Evolutionary conservation across 2,888 invertebrate species (phyloP), one percentile per base, ranked within the genome.

Genomic region (Hypomecis punctinalis): DNA sequence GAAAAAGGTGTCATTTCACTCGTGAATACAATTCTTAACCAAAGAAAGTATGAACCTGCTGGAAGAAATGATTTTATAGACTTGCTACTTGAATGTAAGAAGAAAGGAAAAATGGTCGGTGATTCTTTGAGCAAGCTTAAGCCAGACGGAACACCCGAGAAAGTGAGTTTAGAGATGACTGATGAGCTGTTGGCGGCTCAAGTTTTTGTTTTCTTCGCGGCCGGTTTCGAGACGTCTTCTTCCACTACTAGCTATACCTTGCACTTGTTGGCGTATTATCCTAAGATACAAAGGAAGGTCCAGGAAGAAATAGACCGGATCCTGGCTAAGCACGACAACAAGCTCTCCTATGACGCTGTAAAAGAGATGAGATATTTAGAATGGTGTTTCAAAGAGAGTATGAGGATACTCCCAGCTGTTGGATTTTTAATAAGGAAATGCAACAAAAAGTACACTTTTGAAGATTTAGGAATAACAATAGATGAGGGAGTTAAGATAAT

Each of bases 191-290:
- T 87, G 71, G 78, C 69, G 4, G 84, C 87, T 2, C 88, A 88
- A 71, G 78, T 84, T 3, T 83, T 84, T 11, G 66, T 87, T 8
- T 88, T 88, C 67, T 88, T 89, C 46, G 80, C 77, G 8, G 92
- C 90, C 13, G 91, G 93, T 9, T 91, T 88, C 45, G 91, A 91
- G 69, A 90, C 92, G 0, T 88, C 90, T 0, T 88, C 92, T 0
- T 86, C 86, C 0, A 81, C 88, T 5, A 84, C 89, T 2, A 88
- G 87, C 66, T 87, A 76, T 49, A 77, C 82, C 6, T 71, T 89
- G 35, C 88, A 90, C 63, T 76, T 85, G 59, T 77, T 93, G 0
- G 90, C 92, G 0, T 81, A 76, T 42, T 73, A 91, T 63, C 87
- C 86, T 0, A 84, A 89, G 8, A 74, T 84, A 39, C 92, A 92